Conservation (phyloP, 2,888 invertebrate species). For the Xestia rhomboidea region DNA sequence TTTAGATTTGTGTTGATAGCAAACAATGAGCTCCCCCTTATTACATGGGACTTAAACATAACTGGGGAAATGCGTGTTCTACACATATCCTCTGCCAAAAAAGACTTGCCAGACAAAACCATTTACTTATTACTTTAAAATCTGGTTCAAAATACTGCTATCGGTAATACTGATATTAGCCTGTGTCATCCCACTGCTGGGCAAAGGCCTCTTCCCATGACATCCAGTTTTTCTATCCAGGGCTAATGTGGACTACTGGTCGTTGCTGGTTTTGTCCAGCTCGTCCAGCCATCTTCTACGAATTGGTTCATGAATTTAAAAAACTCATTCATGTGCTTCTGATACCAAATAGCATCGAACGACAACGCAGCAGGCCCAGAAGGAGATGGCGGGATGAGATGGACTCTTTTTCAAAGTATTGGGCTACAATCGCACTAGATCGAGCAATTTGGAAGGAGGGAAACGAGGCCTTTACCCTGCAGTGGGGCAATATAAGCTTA, state of each 20-base stretch:
- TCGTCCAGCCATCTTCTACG: background rate
- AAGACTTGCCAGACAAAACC: background rate
- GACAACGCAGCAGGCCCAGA: no score
- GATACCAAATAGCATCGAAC: no score
- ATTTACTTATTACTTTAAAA: background rate
- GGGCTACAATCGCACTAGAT: no score
- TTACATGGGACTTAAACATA: background rate
- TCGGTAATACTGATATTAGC: background rate
- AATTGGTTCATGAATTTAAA: background rate
- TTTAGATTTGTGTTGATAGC: background rate
- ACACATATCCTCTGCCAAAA: background rate
- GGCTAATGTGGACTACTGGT: background rate
- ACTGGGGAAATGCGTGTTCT: background rate
- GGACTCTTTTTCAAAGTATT: no score
- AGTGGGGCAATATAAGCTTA: no score
- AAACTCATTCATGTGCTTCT: background rate
- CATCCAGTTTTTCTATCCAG: background rate
- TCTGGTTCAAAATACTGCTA: no score
- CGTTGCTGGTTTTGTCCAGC: background rate
- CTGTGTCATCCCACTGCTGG: background rate
- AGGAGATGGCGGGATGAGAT: no score
- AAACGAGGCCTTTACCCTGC: no score
- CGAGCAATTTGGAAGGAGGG: no score
- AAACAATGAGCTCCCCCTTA: background rate
- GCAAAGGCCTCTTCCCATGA: background rate